phyloP scores from a whole-genome alignment of 1,140 invertebrate species.

The Euura lappo region DNA sequence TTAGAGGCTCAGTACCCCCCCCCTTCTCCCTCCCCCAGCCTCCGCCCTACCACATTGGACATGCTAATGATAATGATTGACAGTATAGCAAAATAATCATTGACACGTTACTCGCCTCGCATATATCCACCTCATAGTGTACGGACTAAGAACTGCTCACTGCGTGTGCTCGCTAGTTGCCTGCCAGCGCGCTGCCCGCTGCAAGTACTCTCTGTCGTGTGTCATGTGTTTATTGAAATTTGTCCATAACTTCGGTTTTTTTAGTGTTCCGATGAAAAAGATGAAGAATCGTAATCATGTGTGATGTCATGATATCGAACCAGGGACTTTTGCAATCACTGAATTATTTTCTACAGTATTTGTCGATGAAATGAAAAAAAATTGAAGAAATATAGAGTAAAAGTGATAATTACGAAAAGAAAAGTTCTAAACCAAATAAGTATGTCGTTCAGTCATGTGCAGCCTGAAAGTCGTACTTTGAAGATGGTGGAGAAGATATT shows the following conservation, averaged over 20 bases:
- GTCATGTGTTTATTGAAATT: too few species aligned
- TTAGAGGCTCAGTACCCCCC: too few species aligned
- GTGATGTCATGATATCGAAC: not conserved
- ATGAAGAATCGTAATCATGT: constrained; percentile 10
- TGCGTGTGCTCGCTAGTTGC: constrained; percentile 53
- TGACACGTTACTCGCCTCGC: constrained; percentile 32
- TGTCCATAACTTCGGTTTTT: too few species aligned
- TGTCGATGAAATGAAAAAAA: not conserved
- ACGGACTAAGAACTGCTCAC: constrained; percentile 57
- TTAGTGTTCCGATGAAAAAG: not conserved
- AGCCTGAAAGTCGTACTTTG: constrained; percentile 10
- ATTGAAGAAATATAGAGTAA: too few species aligned
- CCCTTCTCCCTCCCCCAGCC: not conserved
- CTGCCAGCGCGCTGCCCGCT: constrained; percentile 52
- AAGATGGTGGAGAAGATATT: not conserved
- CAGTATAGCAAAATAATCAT: constrained; percentile 1
- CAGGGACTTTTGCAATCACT: constrained; percentile 13
- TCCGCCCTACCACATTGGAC: constrained; percentile 11
- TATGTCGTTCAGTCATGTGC: constrained; percentile 10
- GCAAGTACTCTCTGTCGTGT: constrained; percentile 45
- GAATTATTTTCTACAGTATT: constrained; percentile 19
- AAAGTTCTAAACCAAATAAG: not conserved
- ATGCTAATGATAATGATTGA: constrained; percentile 9
- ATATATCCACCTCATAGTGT: constrained; percentile 45
- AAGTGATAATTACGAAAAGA: too few species aligned